Base-by-base conservation (phyloP, 2,113 vertebrate genomes). In the Pimephales promelas region DNA sequence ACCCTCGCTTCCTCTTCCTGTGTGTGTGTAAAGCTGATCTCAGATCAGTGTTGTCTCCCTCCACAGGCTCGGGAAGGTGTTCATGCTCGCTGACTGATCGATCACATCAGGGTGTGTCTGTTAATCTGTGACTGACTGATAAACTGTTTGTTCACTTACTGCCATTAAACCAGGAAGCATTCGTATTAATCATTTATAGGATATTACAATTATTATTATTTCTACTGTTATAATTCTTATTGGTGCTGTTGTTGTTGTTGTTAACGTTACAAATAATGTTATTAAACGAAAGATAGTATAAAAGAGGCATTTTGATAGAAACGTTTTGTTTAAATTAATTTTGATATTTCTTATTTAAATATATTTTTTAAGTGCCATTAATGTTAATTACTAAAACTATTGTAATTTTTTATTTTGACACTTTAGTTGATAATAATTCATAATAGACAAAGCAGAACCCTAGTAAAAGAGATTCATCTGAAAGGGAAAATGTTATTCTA, bases 1-100 rank as follows among this genome's bases (percentile, higher is more conserved):
- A 45, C 71, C 59, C 70, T 74, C 45, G 26, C 82, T 83, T 83
- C 71, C 57, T 49, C 18, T 83, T 83, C 82, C 82, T 10, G 82
- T 66, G 10, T 64, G n/a, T n/a, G 28, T 20, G 6, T 2, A 26
- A 24, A 62, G 40, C 75, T 24, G 56, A 16, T 79, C 77, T 62
- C 77, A 28, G 40, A 28, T 64, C 77, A 47, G 57, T 64, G 47
- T n/a, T 56, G 28, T 54, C 20, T 36, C 72, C 9, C 47, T 75
- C 72, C 49, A 8, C 52, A 54, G 52, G 47, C 47, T 4, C 1
- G 4, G 40, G n/a, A 59, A n/a, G 26, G 16, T 68, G 10, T 22
- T 40, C 64, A 40, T 16, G 22, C 61, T 62, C 11, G 5, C 59
- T 62, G 24, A 28, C 24, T 26, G 59, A 22, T 68, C 64, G 31